phyloP scores from a whole-genome alignment of 2,113 vertebrate species.

The Thamnophis sirtalis region DNA sequence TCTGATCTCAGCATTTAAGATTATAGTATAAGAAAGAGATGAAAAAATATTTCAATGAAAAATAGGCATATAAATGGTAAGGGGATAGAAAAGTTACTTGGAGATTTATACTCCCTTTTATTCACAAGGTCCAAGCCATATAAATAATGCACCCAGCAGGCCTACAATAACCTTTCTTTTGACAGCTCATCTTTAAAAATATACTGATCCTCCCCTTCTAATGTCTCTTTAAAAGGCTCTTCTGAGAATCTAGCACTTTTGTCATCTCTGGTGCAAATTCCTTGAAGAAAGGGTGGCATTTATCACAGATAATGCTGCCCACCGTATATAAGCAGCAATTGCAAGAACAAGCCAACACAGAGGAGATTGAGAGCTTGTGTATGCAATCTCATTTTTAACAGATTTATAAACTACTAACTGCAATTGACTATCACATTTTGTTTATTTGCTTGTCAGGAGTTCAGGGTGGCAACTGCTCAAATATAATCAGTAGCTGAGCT shows the following conservation, averaged over 20 bases:
- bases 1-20: background rate
- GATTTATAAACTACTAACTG: background rate
- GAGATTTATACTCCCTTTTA: background rate
- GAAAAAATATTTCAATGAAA: background rate
- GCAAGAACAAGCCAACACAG: background rate
- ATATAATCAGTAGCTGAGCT: background rate
- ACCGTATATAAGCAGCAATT: background rate
- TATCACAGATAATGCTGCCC: background rate
- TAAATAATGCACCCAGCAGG: constrained; percentile 28
- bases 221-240: constrained; percentile 15
- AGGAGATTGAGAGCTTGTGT: background rate
- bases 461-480: background rate
- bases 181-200: constrained; percentile 30
- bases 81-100: background rate
- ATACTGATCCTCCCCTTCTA: constrained; percentile 15
- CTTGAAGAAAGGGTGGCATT: background rate
- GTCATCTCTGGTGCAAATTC: background rate
- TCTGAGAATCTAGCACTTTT: constrained; percentile 5
- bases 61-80: constrained; percentile 10
- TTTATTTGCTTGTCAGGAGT: background rate
- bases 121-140: constrained; percentile 8
- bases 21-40: background rate
- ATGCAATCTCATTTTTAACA: background rate
- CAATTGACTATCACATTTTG: background rate
- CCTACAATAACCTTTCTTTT: constrained; percentile 1